Evolutionary conservation across 2,113 vertebrate genomes (phyloP).

Genomic region (Rhea americana): DNA sequence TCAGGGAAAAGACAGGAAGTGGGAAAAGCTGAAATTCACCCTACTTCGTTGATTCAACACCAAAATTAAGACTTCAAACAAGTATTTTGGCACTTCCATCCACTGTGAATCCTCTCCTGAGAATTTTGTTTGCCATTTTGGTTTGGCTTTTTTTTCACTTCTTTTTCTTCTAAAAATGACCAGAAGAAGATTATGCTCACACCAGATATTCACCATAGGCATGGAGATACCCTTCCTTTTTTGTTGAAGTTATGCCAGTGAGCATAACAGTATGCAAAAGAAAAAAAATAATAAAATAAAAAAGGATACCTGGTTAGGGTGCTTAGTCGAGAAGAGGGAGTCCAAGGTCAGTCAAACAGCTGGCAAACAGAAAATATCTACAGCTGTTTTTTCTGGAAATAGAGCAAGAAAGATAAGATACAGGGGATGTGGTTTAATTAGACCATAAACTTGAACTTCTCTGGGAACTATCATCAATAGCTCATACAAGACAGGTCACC

Average conservation of each 20-base stretch:
- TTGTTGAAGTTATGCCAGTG: background rate
- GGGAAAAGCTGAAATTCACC: background rate
- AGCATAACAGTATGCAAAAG: background rate
- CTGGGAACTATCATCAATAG: conserved; percentile 67
- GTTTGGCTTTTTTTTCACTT: rapidly evolving
- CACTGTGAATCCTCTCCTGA: background rate
- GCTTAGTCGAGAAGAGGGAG: background rate
- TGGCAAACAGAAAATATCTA: conserved; percentile 53
- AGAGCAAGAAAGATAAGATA: conserved; percentile 62
- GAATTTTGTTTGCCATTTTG: background rate
- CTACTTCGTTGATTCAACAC: background rate
- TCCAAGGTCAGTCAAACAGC: conserved; percentile 26
- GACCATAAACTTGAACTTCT: conserved; percentile 59
- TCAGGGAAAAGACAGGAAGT: background rate
- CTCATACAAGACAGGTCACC: conserved; percentile 37
- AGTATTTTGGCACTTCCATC: background rate
- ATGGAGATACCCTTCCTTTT: background rate
- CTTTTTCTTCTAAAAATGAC: background rate
- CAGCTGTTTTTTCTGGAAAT: background rate
- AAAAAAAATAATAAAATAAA: background rate
- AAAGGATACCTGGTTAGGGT: background rate
- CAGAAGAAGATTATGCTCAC: background rate
- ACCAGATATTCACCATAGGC: background rate
- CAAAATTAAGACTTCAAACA: background rate
- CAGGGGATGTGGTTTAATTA: conserved; percentile 53